These are phyloP conservation scores for Idaea straminata DNA, from an alignment of 2,888 invertebrate species.

Conservation along the genomic window DNA sequence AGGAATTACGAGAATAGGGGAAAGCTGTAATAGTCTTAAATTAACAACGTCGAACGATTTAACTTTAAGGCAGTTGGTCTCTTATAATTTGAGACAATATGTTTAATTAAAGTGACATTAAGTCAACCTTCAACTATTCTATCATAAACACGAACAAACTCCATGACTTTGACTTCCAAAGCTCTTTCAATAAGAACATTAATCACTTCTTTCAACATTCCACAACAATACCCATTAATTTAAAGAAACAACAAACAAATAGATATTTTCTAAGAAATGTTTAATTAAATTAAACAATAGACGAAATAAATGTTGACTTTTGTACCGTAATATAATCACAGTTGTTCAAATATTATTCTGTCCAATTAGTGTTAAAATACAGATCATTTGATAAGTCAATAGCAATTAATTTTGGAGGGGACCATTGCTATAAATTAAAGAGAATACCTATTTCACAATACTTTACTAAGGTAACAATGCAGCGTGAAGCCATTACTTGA, in stretches of 20 bases:
- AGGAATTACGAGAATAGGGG: too few species aligned
- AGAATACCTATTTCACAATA: too few species aligned
- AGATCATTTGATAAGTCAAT: neutral
- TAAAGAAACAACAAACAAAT: neutral
- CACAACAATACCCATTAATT: slow-evolving; percentile 15
- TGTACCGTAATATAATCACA: neutral
- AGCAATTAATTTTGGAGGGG: neutral
- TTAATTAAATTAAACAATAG: slow-evolving; percentile 1
- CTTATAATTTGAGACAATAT: neutral
- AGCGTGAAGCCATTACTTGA: neutral
- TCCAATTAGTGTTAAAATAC: neutral
- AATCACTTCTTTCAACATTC: slow-evolving; percentile 28
- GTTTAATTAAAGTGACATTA: neutral
- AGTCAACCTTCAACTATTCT: neutral
- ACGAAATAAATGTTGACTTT: slow-evolving; percentile 1
- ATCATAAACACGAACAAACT: neutral
- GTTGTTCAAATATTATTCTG: slow-evolving; percentile 1
- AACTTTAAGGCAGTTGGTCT: neutral
- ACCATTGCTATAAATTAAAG: neutral
- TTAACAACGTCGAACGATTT: neutral
- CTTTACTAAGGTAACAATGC: neutral
- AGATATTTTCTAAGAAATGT: neutral
- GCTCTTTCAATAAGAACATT: slow-evolving; percentile 15
- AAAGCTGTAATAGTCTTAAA: too few species aligned
- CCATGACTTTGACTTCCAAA: slow-evolving; percentile 9